Conservation (phyloP, 2,113 vertebrate genomes). For the Pachyramphus minor region DNA sequence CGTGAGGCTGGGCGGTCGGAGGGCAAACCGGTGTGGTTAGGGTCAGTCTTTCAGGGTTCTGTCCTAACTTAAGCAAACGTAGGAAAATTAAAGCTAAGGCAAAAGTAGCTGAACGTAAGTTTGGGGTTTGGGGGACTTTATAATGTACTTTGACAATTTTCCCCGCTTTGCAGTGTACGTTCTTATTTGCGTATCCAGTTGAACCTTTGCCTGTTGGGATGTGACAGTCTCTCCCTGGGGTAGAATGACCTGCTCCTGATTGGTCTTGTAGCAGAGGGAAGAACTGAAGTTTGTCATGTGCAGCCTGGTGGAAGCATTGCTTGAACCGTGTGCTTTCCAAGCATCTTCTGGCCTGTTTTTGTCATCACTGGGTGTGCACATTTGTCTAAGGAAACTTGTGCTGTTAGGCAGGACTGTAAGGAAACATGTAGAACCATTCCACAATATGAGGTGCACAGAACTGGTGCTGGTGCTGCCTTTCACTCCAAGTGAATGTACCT, state of each 20-base stretch:
- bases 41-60: background rate
- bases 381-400: background rate
- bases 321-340: background rate
- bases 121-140: background rate
- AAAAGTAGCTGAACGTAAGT: background rate
- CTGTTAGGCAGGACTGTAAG: background rate
- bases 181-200: background rate
- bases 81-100: background rate
- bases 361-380: background rate
- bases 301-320: background rate
- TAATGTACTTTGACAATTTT: accelerated
- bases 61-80: background rate
- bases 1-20: background rate
- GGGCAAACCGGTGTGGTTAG: no score
- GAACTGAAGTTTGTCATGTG: background rate
- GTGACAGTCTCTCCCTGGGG: background rate
- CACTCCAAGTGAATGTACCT: background rate
- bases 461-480: background rate
- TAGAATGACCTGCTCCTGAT: background rate
- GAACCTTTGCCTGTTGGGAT: background rate
- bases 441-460: background rate
- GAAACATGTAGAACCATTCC: background rate
- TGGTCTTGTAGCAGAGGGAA: background rate
- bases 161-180: accelerated
- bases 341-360: background rate